These are phyloP conservation scores for Mycteria americana DNA, from an alignment of 2,797 vertebrate species.

Conservation along the genomic window DNA sequence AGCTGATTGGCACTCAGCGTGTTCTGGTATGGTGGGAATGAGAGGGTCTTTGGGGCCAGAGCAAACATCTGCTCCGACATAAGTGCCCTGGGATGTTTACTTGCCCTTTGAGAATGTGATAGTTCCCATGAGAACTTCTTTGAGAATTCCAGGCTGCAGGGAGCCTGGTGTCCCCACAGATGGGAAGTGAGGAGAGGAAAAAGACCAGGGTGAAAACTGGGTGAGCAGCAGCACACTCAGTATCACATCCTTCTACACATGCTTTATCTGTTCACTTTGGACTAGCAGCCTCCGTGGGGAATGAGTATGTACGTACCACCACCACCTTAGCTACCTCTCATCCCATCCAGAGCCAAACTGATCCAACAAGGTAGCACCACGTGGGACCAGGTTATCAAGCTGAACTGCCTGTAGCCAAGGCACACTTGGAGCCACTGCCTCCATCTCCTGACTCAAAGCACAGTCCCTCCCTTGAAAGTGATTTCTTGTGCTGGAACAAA, in stretches of 20 bases:
- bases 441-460: not conserved
- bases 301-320: not conserved
- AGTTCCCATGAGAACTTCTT: constrained; percentile 49
- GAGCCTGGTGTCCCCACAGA: not conserved
- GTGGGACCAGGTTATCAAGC: not conserved
- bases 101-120: not conserved
- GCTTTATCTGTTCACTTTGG: not conserved
- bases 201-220: not conserved
- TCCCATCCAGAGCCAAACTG: not conserved
- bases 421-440: not conserved
- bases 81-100: constrained; percentile 39
- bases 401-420: not conserved
- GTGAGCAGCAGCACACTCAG: not conserved
- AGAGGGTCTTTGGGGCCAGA: not conserved
- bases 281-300: not conserved
- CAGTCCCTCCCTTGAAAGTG: not conserved
- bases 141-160: not conserved
- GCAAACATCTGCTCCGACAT: not conserved
- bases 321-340: not conserved
- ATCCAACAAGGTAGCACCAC: not conserved
- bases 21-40: not conserved
- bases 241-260: not conserved
- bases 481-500: not conserved
- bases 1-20: not conserved
- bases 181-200: not conserved